Base-by-base conservation (phyloP, 2,113 vertebrate genomes). In the Aspidoscelis tigris region DNA sequence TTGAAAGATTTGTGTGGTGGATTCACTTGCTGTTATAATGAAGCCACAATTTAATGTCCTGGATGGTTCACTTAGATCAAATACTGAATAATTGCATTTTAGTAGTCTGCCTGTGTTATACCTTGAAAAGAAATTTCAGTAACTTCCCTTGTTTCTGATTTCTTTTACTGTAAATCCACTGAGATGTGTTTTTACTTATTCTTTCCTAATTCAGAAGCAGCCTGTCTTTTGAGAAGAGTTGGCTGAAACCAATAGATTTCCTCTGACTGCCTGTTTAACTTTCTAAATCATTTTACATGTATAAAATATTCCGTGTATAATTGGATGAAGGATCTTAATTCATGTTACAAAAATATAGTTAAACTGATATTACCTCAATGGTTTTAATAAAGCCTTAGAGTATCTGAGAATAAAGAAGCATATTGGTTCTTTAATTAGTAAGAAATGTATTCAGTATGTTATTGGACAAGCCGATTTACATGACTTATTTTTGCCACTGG, bases 391-490 rank as follows among this genome's bases (percentile, higher is more conserved):
- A 94, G 91, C 89, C 88, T 93, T 93, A 86, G 91, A 92, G 92
- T 89, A 93, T 89, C 88, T 87, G 86, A 89, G 93, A 94, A 93
- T 93, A 95, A 94, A 94, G 85, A 87, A 79, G 80, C 72, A 90
- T 95, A 93, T 94, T 88, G 88, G 93, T 89, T 93, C 90, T 90
- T 95, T 97, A 96, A 97, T 97, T 94, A 95, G 94, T 87, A 93
- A 92, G 92, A 91, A 95, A 97, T 96, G 96, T 96, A 96, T 97
- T 97, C 97, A 97, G 96, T 96, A 95, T 96, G 93, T 94, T 88
- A 90, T 92, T 41, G 91, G 93, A 95, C 90, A 90, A 96, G 95
- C 97, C 97, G 96, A 97, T 96, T 96, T 96, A 96, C 90, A 88
- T 87, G 95, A 95, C 95, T 96, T 94, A 96, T 95, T 97, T 95